Evolutionary conservation across 2,888 invertebrate genomes (phyloP), one percentile per base, ranked within the genome.

Genomic region (Nephrotoma flavescens): DNA sequence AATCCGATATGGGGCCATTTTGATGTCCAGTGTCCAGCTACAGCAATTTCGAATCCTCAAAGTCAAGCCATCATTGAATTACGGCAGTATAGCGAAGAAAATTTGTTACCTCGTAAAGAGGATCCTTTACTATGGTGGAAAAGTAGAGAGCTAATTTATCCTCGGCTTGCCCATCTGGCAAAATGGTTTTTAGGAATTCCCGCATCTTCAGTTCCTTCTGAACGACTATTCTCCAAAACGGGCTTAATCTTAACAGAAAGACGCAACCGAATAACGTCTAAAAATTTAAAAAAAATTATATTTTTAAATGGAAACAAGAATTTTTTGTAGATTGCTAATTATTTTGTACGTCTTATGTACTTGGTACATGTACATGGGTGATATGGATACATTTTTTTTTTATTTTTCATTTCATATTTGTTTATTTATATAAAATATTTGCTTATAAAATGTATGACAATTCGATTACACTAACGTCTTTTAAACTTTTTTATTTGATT

Each of bases 171-270:
- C n/a, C 6, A 71, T 42, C 42, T 86, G 15, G 86, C 71, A 12
- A 71, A 86, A 41, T 31, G 83, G 42, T 42, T n/a, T 42, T 45
- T 86, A 42, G 57, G 71, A 71, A 86, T 86, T 42, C 42, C 19
- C 12, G 71, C 86, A 15, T 71, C 71, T 41, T 86, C 86, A 15
- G 86, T 86, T 4, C 71, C 86, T 15, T n/a, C n/a, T n/a, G n/a
- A n/a, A n/a, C n/a, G 86, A 9, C 15, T 86, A 42, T 87, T 87
- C 86, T 87, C 87, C 11, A 87, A 85, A n/a, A 86, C 87, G 19
- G 87, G 86, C 9, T 44, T 84, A 19, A 6, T 87, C 7, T 42
- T 45, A 12, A 86, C 42, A 41, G 85, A 87, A 9, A 87, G 87
- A 45, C 11, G 87, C 83, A 87, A 87, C 85, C 15, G 86, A 11